Evolutionary conservation across 2,888 invertebrate species (phyloP), one percentile per base, ranked within the genome.

Genomic region (Scaptomyza parva): DNA sequence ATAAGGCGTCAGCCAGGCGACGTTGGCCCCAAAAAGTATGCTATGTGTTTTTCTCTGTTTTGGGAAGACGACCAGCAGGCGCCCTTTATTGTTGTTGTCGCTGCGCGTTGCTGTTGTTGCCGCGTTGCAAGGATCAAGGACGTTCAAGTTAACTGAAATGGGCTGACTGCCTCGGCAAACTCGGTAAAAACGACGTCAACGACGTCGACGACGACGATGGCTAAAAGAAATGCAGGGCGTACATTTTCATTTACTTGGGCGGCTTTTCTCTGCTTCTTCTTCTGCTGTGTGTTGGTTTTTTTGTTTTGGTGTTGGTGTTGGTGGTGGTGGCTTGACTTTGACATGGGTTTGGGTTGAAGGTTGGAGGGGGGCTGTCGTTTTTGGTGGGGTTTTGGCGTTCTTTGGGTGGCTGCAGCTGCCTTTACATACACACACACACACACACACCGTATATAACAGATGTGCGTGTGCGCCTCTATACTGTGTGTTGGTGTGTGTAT

Each of bases 101-200:
- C 35, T 66, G 22, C 66, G 28, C 64, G 60, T 59, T 82, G 71
- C 65, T 88, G 70, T 65, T 78, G 78, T 66, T 78, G 88, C 78
- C 78, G 84, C 87, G 89, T 89, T 91, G 91, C 91, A 91, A 91
- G 91, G 91, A 91, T 91, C 91, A 91, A 91, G 91, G 91, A 90
- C 91, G 91, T 91, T 91, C 89, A 91, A 86, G 86, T 88, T 88
- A 86, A 66, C 59, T 33, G 71, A 70, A 74, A 70, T 75, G 74
- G 76, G 70, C 73, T 37, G 59, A 59, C 51, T 30, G 70, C 44
- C 44, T 70, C 61, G 54, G 54, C 47, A 67, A 17, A 58, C 57
- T 64, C 73, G 73, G 52, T 60, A 65, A 75, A 37, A 33, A 40
- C 11, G 44, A 69, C 43, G 14, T 8, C 35, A 3, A 12, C 30